Percentiles rank a stretch among this genome's conserved stretches.
Evolutionary conservation across 1,140 invertebrate species (phyloP).

Genomic region (Varroa destructor): DNA sequence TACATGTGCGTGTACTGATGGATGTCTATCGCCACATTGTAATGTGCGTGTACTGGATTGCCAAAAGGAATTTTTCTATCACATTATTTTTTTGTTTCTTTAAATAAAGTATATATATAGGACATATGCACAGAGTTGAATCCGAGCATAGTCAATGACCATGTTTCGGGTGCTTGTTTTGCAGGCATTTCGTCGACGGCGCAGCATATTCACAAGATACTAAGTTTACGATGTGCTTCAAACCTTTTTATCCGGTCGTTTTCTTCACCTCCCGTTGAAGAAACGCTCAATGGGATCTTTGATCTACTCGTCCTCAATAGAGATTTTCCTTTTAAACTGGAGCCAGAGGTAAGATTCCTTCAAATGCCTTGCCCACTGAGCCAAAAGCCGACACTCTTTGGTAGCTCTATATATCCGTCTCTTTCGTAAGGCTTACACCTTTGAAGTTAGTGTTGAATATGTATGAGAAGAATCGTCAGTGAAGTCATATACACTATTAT

Average conservation of each 20-base stretch:
- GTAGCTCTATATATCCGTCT: neutral
- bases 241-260: neutral
- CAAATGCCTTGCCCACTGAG: neutral
- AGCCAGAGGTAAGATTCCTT: neutral
- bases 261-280: neutral
- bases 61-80: too few relatives aligned
- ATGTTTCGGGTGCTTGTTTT: neutral
- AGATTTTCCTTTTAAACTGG: constrained; percentile 3
- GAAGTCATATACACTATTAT: too few relatives aligned
- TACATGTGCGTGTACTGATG: too few relatives aligned
- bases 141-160: too few relatives aligned
- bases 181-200: constrained; percentile 10
- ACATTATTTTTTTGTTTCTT: too few relatives aligned
- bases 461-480: neutral
- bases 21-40: too few relatives aligned
- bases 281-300: constrained; percentile 14
- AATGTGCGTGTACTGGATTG: too few relatives aligned
- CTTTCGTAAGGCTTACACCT: neutral
- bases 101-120: too few relatives aligned
- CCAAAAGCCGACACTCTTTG: neutral
- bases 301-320: constrained; percentile 11
- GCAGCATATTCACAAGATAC: constrained; percentile 12
- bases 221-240: neutral
- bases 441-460: neutral
- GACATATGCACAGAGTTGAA: too few relatives aligned